Evolutionary conservation across 2,888 invertebrate species (phyloP).

Genomic region (Reticulitermes lucifugus): DNA sequence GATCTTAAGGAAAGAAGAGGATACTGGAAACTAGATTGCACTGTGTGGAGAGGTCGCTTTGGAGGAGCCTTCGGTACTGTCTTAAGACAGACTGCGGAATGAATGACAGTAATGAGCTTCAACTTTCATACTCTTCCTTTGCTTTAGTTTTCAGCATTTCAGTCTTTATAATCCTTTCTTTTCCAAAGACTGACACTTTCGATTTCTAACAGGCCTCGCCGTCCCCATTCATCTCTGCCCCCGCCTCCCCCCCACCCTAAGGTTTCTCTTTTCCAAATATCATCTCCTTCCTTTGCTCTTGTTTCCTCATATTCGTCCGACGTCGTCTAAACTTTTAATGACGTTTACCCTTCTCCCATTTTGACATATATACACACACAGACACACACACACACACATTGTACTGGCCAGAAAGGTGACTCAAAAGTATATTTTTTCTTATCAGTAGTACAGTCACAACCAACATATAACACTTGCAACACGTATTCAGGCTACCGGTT

Average conservation of each 20-base stretch:
- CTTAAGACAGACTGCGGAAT: too few species aligned
- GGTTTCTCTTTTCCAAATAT: background rate
- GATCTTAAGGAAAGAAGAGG: too few species aligned
- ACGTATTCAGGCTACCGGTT: too few species aligned
- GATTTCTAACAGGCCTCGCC: background rate
- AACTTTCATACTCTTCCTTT: background rate
- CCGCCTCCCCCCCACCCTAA: background rate
- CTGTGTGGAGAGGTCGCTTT: too few species aligned
- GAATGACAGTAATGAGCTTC: background rate
- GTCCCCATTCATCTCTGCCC: too few species aligned
- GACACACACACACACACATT: background rate
- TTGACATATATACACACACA: background rate
- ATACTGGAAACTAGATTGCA: too few species aligned
- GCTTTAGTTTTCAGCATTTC: background rate
- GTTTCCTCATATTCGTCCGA: background rate
- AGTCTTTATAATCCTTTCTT: background rate
- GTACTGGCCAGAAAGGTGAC: background rate
- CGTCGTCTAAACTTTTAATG: slow-evolving; percentile 19
- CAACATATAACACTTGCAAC: too few species aligned
- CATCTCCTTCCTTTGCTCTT: background rate
- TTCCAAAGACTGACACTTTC: slow-evolving; percentile 1
- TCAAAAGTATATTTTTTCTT: too few species aligned
- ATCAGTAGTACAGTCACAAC: background rate
- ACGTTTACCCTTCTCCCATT: background rate
- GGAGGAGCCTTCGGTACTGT: too few species aligned